A percentile compares a stretch with the other conserved stretches of the same genome.
Evolutionary conservation across 1,140 invertebrate genomes (phyloP).

Genomic region (Aphelenchoides avenae): DNA sequence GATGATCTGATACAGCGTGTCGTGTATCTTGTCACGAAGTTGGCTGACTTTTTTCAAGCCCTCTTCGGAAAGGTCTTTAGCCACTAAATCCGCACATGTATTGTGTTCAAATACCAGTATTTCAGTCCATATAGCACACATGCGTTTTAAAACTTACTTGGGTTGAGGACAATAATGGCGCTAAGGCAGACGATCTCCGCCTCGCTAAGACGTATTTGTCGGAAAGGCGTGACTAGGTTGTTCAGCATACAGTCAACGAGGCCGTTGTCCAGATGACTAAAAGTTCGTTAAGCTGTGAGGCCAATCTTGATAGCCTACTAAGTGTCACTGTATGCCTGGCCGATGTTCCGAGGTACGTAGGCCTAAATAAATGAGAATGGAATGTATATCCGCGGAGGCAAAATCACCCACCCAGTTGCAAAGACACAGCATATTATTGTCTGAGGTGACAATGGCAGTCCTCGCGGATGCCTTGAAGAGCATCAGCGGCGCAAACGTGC

Average conservation of each 20-base stretch:
- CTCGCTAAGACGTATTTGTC: slow-evolving; percentile 45
- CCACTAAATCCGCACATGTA: slow-evolving; percentile 44
- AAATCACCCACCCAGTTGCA: too few species aligned
- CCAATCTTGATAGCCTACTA: slow-evolving; percentile 42
- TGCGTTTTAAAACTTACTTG: slow-evolving; percentile 36
- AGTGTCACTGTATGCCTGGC: slow-evolving; percentile 47
- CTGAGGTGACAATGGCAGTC: slow-evolving; percentile 53
- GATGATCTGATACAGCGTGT: slow-evolving; percentile 51
- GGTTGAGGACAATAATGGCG: slow-evolving; percentile 58
- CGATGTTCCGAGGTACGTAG: slow-evolving; percentile 55
- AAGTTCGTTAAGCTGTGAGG: slow-evolving; percentile 13
- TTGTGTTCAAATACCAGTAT: not conserved
- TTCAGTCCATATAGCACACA: not conserved
- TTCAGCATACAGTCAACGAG: slow-evolving; percentile 49
- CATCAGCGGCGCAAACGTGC: slow-evolving; percentile 54
- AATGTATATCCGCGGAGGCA: too few species aligned
- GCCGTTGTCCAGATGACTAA: slow-evolving; percentile 56
- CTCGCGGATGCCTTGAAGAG: slow-evolving; percentile 53
- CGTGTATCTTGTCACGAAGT: slow-evolving; percentile 42
- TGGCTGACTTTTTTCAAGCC: slow-evolving; percentile 35
- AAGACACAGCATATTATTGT: slow-evolving; percentile 50
- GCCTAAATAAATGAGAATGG: too few species aligned
- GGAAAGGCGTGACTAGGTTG: slow-evolving; percentile 51
- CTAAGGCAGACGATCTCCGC: slow-evolving; percentile 57
- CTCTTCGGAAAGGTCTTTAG: slow-evolving; percentile 43